Percentiles rank a stretch among this genome's conserved stretches.
Conservation (phyloP, 2,888 invertebrate genomes). For the Nephrocerus scutellatus region DNA sequence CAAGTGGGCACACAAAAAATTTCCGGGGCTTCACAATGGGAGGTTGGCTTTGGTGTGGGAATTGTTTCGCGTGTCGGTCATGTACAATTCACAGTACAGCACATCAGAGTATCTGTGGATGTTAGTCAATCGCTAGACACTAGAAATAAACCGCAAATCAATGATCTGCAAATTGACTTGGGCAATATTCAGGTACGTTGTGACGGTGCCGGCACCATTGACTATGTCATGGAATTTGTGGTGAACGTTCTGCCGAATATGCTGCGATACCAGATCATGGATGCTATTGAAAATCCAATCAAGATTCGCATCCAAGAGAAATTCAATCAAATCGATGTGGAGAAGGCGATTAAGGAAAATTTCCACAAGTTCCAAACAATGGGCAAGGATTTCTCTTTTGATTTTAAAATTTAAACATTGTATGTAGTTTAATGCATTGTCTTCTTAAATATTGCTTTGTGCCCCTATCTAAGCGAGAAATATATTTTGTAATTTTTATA, state of each 20-base stretch:
- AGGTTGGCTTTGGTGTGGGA: slow-evolving; percentile 61
- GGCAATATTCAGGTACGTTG: slow-evolving; percentile 79
- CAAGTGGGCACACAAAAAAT: slow-evolving; percentile 75
- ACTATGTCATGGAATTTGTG: slow-evolving; percentile 72
- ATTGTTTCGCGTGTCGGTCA: slow-evolving; percentile 64
- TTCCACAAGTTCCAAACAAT: slow-evolving; percentile 58
- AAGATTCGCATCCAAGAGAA: slow-evolving; percentile 62
- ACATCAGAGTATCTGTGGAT: slow-evolving; percentile 61
- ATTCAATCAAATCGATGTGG: slow-evolving; percentile 66
- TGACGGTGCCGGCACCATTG: slow-evolving; percentile 79
- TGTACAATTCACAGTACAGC: slow-evolving; percentile 71
- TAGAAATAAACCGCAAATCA: slow-evolving; percentile 62
- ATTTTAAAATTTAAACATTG: slow-evolving; percentile 31
- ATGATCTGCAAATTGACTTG: slow-evolving; percentile 68
- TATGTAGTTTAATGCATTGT: background rate
- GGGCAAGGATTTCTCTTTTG: slow-evolving; percentile 33
- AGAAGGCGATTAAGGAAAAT: slow-evolving; percentile 63
- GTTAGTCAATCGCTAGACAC: slow-evolving; percentile 73
- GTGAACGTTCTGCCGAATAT: slow-evolving; percentile 80
- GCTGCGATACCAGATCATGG: slow-evolving; percentile 79
- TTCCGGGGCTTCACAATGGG: slow-evolving; percentile 72
- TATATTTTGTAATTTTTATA: background rate
- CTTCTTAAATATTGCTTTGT: background rate
- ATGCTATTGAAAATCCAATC: slow-evolving; percentile 72
- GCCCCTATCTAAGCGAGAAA: background rate